Evolutionary conservation across 1,140 invertebrate genomes (phyloP).

Genomic region (Saccostrea echinata): DNA sequence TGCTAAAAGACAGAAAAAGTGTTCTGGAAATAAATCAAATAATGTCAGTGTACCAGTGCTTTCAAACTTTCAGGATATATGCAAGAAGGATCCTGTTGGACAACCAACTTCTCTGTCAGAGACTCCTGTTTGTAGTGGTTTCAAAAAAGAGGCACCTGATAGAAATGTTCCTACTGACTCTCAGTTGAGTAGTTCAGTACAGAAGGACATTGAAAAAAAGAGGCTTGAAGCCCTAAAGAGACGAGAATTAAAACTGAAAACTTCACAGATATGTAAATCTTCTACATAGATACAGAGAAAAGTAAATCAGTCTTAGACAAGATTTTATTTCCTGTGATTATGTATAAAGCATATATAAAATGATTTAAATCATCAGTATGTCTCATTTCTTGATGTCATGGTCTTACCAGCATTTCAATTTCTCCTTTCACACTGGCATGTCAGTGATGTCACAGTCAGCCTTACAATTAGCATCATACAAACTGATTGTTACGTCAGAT

Average conservation of each 20-base stretch:
- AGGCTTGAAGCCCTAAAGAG: constrained; percentile 13
- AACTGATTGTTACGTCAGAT: too few relatives aligned
- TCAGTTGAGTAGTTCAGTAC: not conserved
- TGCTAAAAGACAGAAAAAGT: not conserved
- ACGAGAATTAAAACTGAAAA: not conserved
- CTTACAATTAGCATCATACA: too few relatives aligned
- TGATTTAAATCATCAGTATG: too few relatives aligned
- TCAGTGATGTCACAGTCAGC: too few relatives aligned
- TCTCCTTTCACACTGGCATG: too few relatives aligned
- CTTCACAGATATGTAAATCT: not conserved
- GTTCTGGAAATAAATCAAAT: not conserved
- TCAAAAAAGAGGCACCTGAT: not conserved
- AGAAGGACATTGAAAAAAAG: constrained; percentile 9
- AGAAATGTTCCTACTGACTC: not conserved
- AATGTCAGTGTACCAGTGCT: not conserved
- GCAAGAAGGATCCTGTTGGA: not conserved
- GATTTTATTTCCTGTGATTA: not conserved
- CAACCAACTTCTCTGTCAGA: not conserved
- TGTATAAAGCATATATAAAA: not conserved
- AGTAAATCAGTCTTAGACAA: not conserved
- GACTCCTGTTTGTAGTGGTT: not conserved
- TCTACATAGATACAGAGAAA: not conserved
- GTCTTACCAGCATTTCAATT: too few relatives aligned
- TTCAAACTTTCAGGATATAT: not conserved
- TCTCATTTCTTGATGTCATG: too few relatives aligned